phyloP scores from a whole-genome alignment of 2,113 vertebrate genomes.

The Eptesicus fuscus region DNA sequence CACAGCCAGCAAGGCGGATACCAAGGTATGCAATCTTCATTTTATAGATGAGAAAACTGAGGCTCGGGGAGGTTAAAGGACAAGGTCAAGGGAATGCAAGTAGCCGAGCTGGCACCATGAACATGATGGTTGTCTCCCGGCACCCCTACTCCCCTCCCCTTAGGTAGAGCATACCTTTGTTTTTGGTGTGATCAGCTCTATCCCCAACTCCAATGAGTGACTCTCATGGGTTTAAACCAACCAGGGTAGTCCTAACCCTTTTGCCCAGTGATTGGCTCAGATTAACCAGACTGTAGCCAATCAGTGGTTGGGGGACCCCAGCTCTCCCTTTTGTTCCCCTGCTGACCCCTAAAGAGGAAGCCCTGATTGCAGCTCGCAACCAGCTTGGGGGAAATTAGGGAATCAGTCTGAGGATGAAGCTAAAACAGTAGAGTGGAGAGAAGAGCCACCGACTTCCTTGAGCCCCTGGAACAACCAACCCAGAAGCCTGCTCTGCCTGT shows the following conservation, averaged over 20 bases:
- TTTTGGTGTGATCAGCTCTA: neutral
- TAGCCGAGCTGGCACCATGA: neutral
- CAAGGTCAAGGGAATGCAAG: neutral
- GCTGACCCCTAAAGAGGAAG: neutral
- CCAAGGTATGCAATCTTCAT: neutral
- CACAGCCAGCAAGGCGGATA: neutral
- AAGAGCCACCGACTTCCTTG: neutral
- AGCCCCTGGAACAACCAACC: neutral
- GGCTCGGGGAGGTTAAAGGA: neutral
- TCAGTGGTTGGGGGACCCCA: neutral
- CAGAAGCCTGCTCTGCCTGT: neutral
- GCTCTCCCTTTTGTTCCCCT: neutral
- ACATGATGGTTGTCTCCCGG: accelerated
- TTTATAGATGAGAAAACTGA: neutral
- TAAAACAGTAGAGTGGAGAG: neutral
- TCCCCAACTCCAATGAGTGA: neutral
- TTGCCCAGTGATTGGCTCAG: neutral
- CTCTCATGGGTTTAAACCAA: neutral
- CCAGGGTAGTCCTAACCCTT: neutral
- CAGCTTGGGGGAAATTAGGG: neutral
- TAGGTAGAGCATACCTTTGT: neutral
- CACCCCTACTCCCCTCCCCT: neutral
- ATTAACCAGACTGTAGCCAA: neutral
- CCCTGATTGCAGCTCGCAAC: neutral
- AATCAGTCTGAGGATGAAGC: neutral